Evolutionary conservation across 1,140 invertebrate genomes (phyloP), one percentile per base, ranked within the genome.

Genomic region (Drosophila sucinea): DNA sequence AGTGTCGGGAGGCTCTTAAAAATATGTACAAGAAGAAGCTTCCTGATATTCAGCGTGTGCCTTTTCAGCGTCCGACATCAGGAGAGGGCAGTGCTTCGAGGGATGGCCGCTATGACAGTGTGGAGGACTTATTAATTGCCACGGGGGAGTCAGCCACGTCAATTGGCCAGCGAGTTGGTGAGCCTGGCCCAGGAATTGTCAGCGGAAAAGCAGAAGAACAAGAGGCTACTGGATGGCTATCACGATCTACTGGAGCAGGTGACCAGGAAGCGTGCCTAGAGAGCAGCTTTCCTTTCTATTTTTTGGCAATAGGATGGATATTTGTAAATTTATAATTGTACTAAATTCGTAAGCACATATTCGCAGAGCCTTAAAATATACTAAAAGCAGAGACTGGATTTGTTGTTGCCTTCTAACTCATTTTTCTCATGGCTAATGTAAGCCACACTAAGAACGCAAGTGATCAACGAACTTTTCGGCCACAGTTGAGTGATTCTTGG

Each of bases 381-480:
- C 17, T 0, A 17, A 17, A 17, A 17, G 17, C 17, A 17, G 17
- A 17, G 17, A 17, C 17, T 17, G 17, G 17, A 17, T 17, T 17
- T 17, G 17, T 17, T 17, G 17, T 17, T 17, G 17, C 17, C 17
- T 17, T 17, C 17, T 17, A 17, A 17, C 17, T 17, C 17, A 17
- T 17, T 17, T 38, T 51, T 51, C 44, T 51, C 25, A 10, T 51
- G 44, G 44, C 25, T 51, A 38, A n/a, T 35, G 11, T 32, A 35
- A 41, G 35, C 11, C 38, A 17, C 56, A 38, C 17, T 47, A 65
- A 65, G 78, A 71, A 77, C 77, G 68, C 82, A 78, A 86, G 76
- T 87, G 76, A 87, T 82, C 83, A 89, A 87, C 84, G 84, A 87
- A 87, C 80, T 87, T 89, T 84, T 84, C 73, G 77, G 80, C 70